Conservation (phyloP, 92 coral and sea anemone species). For the Micromussa lordhowensis region DNA sequence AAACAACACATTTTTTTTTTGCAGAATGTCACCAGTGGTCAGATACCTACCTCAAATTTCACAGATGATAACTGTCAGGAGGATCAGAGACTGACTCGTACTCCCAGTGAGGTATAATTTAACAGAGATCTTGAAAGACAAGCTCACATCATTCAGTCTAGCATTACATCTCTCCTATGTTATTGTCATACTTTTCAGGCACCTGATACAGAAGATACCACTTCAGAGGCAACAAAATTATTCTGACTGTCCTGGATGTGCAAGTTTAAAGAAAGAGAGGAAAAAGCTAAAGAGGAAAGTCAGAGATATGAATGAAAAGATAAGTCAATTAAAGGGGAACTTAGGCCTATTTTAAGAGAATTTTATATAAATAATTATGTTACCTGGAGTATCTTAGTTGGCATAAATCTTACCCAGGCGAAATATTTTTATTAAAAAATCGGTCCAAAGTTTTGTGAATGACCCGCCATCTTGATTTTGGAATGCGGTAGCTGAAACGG, state of each 20-base stretch:
- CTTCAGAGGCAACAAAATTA: neutral
- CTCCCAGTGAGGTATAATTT: conserved; percentile 23
- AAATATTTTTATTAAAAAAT: conserved; percentile 13
- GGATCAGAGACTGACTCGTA: conserved; percentile 3
- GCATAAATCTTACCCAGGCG: conserved; percentile 1
- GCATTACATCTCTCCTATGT: neutral
- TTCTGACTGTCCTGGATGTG: no score
- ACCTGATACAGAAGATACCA: conserved; percentile 27
- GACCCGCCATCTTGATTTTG: conserved; percentile 1
- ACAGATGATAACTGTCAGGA: conserved; percentile 19
- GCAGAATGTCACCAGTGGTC: conserved; percentile 21
- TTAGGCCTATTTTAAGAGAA: no score
- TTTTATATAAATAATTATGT: neutral
- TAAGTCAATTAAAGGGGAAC: conserved; percentile 1
- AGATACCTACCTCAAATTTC: conserved; percentile 29
- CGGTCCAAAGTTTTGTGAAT: conserved; percentile 17
- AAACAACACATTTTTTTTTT: conserved; percentile 14
- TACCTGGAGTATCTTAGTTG: conserved; percentile 15
- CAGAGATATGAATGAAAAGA: conserved; percentile 20
- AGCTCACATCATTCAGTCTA: conserved; percentile 7
- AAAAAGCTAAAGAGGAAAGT: conserved; percentile 43
- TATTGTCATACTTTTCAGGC: conserved; percentile 24
- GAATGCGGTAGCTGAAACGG: no score
- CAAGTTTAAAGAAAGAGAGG: conserved; percentile 38
- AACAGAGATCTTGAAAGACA: conserved; percentile 30